A percentile compares a stretch with the other conserved stretches of the same genome.
Conservation (phyloP, 2,113 vertebrate species). For the Lipotes vexillifer region DNA sequence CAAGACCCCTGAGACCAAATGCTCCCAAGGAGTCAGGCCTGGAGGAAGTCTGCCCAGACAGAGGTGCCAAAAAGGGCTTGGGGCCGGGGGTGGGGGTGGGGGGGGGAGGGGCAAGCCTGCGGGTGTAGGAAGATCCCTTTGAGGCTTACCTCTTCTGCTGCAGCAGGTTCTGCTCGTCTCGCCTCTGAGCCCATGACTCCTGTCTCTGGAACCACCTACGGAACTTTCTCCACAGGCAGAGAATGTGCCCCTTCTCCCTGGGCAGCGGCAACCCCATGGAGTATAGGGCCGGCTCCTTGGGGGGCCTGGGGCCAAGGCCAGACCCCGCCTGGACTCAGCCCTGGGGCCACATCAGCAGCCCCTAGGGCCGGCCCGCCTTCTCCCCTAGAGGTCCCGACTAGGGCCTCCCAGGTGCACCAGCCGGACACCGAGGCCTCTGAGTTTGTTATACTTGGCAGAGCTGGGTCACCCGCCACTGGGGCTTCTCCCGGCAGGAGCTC, state of each 20-base stretch:
- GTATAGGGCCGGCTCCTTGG: slow-evolving; percentile 1
- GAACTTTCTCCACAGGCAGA: slow-evolving; percentile 77
- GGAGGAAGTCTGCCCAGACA: background rate
- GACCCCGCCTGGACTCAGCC: slow-evolving; percentile 25
- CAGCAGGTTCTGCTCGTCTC: slow-evolving; percentile 79
- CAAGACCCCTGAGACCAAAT: background rate
- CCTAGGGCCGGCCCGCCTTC: slow-evolving; percentile 25
- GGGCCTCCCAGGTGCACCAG: background rate
- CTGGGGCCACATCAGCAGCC: slow-evolving; percentile 25
- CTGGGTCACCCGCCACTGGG: background rate
- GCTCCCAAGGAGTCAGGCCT: background rate
- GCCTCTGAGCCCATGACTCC: slow-evolving; percentile 73
- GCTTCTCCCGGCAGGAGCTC: slow-evolving; percentile 12
- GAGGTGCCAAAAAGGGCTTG: background rate
- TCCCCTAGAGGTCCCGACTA: slow-evolving; percentile 51
- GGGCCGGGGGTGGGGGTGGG: fast-evolving
- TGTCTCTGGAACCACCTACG: slow-evolving; percentile 70
- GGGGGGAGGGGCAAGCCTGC: fast-evolving
- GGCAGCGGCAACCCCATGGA: slow-evolving; percentile 79
- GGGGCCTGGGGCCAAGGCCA: slow-evolving; percentile 21
- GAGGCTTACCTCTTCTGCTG: slow-evolving; percentile 81
- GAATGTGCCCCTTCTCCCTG: slow-evolving; percentile 70
- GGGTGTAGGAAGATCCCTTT: background rate
- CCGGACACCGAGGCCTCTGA: background rate
- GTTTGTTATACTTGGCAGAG: slow-evolving; percentile 34